A percentile compares a stretch with the other conserved stretches of the same genome.
Conservation (phyloP, 2,113 vertebrate genomes). For the Sylvilagus bachmani region DNA sequence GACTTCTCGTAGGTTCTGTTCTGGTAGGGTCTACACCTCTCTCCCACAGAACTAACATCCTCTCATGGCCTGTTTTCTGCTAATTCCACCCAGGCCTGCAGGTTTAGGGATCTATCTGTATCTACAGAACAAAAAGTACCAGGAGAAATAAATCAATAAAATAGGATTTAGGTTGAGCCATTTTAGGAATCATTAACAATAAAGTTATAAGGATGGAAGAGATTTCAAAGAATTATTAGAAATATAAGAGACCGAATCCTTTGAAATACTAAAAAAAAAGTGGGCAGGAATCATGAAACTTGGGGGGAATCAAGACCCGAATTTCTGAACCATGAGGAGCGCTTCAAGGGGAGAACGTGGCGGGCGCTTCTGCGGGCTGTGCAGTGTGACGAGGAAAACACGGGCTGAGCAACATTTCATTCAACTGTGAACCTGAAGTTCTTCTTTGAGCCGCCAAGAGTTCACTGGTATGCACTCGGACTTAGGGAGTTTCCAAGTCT, state of each 20-base stretch:
- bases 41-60: not conserved
- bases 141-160: not conserved
- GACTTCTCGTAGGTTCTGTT: not conserved
- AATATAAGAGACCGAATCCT: slow-evolving; percentile 44
- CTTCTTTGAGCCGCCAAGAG: not conserved
- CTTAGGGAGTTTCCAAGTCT: not conserved
- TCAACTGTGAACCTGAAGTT: slow-evolving; percentile 10
- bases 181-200: slow-evolving; percentile 32
- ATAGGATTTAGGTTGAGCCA: not conserved
- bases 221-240: slow-evolving; percentile 1
- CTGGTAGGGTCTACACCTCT: not conserved
- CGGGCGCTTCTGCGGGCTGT: not conserved
- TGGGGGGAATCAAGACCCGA: not conserved
- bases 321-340: not conserved
- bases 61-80: not conserved
- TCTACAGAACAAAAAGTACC: not conserved
- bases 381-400: not conserved
- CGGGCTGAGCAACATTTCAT: not conserved
- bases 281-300: not conserved
- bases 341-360: not conserved
- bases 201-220: not conserved
- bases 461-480: not conserved
- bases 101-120: not conserved
- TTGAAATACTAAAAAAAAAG: not conserved
- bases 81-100: not conserved